Evolutionary conservation across 2,797 vertebrate species (phyloP).

Genomic region (Melanotaenia trifasciata): DNA sequence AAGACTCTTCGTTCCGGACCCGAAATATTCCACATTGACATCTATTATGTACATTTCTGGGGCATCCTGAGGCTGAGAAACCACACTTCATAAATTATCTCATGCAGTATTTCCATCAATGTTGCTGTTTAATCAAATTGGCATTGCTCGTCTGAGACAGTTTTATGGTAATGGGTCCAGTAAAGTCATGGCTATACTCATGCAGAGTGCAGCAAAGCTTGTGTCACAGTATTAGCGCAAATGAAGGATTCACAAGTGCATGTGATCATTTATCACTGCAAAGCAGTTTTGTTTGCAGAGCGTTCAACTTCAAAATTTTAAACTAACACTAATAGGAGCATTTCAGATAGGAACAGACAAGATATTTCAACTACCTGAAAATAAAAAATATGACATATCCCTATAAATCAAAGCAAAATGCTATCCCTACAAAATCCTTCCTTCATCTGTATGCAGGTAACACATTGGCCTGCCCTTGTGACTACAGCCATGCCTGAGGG

Average conservation of each 20-base stretch:
- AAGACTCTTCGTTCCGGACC: no score
- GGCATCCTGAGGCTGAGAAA: no score
- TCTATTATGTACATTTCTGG: no score
- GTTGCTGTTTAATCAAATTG: slow-evolving; percentile 5
- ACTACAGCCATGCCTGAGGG: slow-evolving; percentile 35
- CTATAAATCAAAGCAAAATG: slow-evolving; percentile 16
- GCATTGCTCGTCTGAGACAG: neutral
- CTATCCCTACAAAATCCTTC: neutral
- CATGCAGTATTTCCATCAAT: neutral
- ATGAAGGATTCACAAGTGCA: neutral
- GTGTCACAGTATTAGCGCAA: neutral
- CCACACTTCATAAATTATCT: no score
- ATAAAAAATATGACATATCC: neutral
- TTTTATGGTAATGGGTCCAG: slow-evolving; percentile 13
- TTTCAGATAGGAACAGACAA: neutral
- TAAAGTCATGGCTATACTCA: slow-evolving; percentile 1
- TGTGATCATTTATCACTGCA: neutral
- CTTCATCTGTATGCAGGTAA: slow-evolving; percentile 48
- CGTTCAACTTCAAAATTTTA: slow-evolving; percentile 5
- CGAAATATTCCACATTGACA: no score
- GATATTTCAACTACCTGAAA: neutral
- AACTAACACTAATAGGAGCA: slow-evolving; percentile 1
- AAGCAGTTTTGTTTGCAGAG: neutral
- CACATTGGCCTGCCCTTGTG: slow-evolving; percentile 24
- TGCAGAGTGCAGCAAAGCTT: neutral